Conservation (phyloP, 2,888 invertebrate species). For the Tipula helvola region DNA sequence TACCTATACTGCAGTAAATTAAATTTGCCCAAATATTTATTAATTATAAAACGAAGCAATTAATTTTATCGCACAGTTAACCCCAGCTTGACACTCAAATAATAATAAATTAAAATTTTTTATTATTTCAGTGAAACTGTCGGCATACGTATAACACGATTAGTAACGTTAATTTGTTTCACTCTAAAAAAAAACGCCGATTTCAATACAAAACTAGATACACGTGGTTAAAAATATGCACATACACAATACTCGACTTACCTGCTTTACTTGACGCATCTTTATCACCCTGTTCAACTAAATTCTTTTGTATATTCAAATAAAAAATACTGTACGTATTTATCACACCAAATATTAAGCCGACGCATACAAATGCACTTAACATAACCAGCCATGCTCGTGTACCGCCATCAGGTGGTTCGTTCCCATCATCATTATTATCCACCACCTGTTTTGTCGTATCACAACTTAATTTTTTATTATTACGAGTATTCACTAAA, state of each 20-base stretch:
- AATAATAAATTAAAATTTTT: too few species aligned
- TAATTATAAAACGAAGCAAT: too few species aligned
- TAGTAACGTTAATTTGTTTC: too few species aligned
- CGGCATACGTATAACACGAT: too few species aligned
- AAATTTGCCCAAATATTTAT: too few species aligned
- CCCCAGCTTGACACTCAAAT: too few species aligned
- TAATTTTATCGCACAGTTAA: too few species aligned
- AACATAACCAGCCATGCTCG: constrained; percentile 72
- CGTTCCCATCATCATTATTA: constrained; percentile 16
- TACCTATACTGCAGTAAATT: too few species aligned
- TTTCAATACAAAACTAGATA: too few species aligned
- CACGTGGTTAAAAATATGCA: too few species aligned
- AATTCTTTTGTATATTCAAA: constrained; percentile 49
- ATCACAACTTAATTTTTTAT: neutral
- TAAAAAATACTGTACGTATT: constrained; percentile 80
- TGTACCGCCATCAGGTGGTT: constrained; percentile 61
- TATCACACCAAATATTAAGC: constrained; percentile 80
- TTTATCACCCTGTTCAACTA: constrained; percentile 47
- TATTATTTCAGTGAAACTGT: too few species aligned
- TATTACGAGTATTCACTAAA: neutral
- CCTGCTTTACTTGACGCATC: constrained; percentile 73
- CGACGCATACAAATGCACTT: constrained; percentile 79
- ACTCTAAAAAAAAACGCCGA: too few species aligned
- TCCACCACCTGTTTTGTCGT: neutral
- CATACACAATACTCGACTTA: constrained; percentile 31